Evolutionary conservation across 2,797 vertebrate species (phyloP).

Genomic region (Gambusia yucatana): DNA sequence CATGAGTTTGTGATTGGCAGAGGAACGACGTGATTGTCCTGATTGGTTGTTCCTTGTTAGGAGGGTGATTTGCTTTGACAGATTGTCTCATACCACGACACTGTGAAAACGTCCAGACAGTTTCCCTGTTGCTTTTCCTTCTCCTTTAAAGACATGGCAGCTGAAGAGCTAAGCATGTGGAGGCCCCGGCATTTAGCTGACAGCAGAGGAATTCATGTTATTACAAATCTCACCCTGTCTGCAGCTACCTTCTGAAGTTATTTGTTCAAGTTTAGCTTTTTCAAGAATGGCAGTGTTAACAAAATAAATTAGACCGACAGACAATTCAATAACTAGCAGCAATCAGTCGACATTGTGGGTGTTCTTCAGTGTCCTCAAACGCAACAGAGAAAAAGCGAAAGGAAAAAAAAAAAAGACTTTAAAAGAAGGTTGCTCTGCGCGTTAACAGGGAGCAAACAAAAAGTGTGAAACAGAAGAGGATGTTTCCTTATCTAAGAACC

Average conservation of each 20-base stretch:
- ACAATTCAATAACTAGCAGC: slow-evolving; percentile 35
- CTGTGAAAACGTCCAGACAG: no score
- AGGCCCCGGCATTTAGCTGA: background rate
- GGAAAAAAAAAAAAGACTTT: slow-evolving; percentile 19
- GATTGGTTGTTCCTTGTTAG: no score
- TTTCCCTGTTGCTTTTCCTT: background rate
- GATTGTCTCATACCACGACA: no score
- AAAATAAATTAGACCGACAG: slow-evolving; percentile 50
- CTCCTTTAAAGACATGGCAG: background rate
- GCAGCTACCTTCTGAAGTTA: slow-evolving; percentile 16
- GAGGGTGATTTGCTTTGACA: background rate
- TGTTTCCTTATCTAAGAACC: slow-evolving; percentile 35
- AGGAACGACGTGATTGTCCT: no score
- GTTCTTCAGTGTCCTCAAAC: slow-evolving; percentile 35
- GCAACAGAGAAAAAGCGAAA: slow-evolving; percentile 28
- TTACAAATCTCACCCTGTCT: background rate
- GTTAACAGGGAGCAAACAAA: slow-evolving; percentile 37
- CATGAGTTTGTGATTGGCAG: no score
- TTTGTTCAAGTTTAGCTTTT: slow-evolving; percentile 31
- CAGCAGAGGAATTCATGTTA: background rate
- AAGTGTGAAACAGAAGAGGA: slow-evolving; percentile 22
- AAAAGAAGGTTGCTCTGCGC: slow-evolving; percentile 18
- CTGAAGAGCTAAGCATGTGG: background rate
- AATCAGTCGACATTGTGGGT: slow-evolving; percentile 34
- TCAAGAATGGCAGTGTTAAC: slow-evolving; percentile 34